These are phyloP conservation scores for Rutilus rutilus DNA, from an alignment of 2,113 vertebrate species.

Conservation along the genomic window DNA sequence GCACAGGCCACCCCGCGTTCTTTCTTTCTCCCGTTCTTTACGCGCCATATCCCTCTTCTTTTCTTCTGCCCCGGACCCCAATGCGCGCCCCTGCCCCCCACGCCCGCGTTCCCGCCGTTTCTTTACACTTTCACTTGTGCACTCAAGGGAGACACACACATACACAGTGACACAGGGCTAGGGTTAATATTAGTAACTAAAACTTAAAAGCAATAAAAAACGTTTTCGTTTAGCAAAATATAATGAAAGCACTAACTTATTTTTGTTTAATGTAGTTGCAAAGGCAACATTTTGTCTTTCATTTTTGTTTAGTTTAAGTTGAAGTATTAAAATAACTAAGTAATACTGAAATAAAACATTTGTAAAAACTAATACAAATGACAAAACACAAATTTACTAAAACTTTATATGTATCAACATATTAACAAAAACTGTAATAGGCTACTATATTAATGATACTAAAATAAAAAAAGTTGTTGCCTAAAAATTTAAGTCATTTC, in stretches of 20 bases:
- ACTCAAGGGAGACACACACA: not conserved
- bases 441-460: not conserved
- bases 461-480: not conserved
- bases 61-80: not conserved
- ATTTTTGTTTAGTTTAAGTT: too few species aligned
- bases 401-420: not conserved
- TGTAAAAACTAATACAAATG: not conserved
- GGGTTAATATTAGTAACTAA: not conserved
- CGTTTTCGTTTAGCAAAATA: not conserved
- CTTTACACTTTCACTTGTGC: conserved; percentile 25
- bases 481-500: too few species aligned
- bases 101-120: conserved; percentile 51
- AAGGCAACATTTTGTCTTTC: too few species aligned
- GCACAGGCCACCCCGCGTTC: conserved; percentile 69
- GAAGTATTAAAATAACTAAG: too few species aligned
- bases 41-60: not conserved
- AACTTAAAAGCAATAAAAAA: not conserved
- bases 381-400: not conserved
- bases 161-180: too few species aligned
- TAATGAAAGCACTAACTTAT: too few species aligned
- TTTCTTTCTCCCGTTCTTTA: conserved; percentile 18
- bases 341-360: too few species aligned
- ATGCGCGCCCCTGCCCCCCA: conserved; percentile 56
- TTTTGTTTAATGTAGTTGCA: not conserved
- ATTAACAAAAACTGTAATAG: not conserved